phyloP scores from a whole-genome alignment of 2,888 invertebrate genomes.

The Andrena fulva region DNA sequence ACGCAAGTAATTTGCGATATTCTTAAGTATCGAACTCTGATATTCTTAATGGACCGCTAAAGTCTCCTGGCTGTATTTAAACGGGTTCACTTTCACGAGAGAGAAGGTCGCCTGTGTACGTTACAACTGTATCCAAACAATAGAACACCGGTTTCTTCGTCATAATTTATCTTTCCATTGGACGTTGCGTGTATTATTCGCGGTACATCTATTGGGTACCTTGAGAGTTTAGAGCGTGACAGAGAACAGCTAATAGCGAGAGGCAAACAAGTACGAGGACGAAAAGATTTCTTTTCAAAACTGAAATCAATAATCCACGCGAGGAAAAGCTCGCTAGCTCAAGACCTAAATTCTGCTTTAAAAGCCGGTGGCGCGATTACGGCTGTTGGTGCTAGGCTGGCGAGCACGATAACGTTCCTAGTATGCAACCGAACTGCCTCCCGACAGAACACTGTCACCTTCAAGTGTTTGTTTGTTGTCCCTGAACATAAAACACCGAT shows the following conservation, averaged over 20 bases:
- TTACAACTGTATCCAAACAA: neutral
- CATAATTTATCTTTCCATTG: neutral
- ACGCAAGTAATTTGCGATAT: neutral
- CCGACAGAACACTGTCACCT: conserved; percentile 16
- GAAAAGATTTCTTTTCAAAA: conserved; percentile 63
- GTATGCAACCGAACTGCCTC: conserved; percentile 10
- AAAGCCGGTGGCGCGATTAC: conserved; percentile 44
- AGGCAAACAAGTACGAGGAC: neutral
- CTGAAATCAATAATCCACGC: conserved; percentile 74
- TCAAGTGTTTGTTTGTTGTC: conserved; percentile 12
- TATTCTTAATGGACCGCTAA: neutral
- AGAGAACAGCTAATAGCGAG: neutral
- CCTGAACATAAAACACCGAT: conserved; percentile 21
- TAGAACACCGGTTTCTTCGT: neutral
- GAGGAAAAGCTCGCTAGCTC: conserved; percentile 12
- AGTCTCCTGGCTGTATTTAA: neutral
- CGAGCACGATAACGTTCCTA: conserved; percentile 35
- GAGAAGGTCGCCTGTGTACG: neutral
- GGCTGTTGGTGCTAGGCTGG: conserved; percentile 7
- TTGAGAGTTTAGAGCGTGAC: neutral
- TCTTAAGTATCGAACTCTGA: neutral
- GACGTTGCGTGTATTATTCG: neutral
- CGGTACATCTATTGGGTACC: too few relatives aligned
- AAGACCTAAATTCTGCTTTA: conserved; percentile 64
- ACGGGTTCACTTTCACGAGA: neutral